These are phyloP conservation scores for Euwallacea fornicatus DNA, from an alignment of 1,140 invertebrate species.

Conservation along the genomic window DNA sequence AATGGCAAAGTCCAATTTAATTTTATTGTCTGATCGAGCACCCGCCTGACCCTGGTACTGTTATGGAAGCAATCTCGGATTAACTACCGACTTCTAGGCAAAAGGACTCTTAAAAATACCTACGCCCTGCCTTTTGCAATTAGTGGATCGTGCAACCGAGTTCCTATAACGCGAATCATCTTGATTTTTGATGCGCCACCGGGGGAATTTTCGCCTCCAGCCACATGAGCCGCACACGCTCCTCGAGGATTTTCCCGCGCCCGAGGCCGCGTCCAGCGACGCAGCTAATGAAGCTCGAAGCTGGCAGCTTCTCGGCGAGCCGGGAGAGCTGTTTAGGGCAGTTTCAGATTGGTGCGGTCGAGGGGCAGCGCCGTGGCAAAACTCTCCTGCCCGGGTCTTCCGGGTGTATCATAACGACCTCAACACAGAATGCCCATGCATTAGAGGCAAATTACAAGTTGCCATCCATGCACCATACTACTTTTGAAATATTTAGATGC, in stretches of 20 bases:
- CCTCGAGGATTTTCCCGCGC: background rate
- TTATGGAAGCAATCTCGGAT: conserved; percentile 38
- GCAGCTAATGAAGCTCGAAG: no score
- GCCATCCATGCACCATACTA: conserved; percentile 21
- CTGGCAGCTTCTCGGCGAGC: no score
- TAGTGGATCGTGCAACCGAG: conserved; percentile 36
- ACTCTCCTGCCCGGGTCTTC: conserved; percentile 16
- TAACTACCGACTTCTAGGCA: conserved; percentile 36
- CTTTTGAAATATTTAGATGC: conserved; percentile 28
- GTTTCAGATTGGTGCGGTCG: no score
- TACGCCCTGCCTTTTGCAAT: conserved; percentile 35
- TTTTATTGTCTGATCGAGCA: conserved; percentile 35
- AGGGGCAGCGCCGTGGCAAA: background rate
- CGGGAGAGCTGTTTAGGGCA: no score
- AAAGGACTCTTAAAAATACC: conserved; percentile 15
- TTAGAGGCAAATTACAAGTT: conserved; percentile 27
- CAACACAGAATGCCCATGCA: conserved; percentile 24
- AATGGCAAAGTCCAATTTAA: conserved; percentile 26
- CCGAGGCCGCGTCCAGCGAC: no score
- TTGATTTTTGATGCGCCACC: conserved; percentile 24
- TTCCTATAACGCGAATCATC: conserved; percentile 33
- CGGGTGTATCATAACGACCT: conserved; percentile 30
- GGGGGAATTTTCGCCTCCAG: conserved; percentile 13
- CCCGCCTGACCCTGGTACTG: conserved; percentile 33
- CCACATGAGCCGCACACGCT: background rate